Percentiles rank a stretch among this genome's conserved stretches.
phyloP scores from a whole-genome alignment of 2,797 vertebrate genomes.

The Acrossocheilus wenchowensis region DNA sequence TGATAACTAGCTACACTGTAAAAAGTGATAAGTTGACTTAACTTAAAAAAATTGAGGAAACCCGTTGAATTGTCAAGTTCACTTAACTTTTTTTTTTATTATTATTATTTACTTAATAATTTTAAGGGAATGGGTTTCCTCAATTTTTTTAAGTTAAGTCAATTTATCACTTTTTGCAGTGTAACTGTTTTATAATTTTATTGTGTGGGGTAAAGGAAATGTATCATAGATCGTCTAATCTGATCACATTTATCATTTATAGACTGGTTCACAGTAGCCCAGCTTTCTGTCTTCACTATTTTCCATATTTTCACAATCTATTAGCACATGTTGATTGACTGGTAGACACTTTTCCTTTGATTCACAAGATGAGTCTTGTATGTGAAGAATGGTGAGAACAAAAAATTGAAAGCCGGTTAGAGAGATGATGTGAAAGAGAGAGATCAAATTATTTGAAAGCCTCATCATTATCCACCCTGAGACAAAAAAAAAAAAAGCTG shows the following conservation, averaged over 20 bases:
- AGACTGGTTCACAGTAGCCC: neutral
- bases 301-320: neutral
- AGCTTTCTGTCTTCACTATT: neutral
- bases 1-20: too few species aligned
- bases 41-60: too few species aligned
- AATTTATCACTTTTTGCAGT: too few species aligned
- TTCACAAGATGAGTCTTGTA: conserved; percentile 2
- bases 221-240: neutral
- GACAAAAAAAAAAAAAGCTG: neutral
- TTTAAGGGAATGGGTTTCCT: too few species aligned
- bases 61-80: too few species aligned
- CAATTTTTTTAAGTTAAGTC: too few species aligned
- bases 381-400: neutral
- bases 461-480: conserved; percentile 60
- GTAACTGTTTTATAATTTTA: neutral
- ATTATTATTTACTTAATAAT: too few species aligned
- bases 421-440: conserved; percentile 9
- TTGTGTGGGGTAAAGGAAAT: too few species aligned
- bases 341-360: neutral
- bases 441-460: conserved; percentile 64
- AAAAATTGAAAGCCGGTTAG: neutral
- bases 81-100: too few species aligned
- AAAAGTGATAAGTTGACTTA: too few species aligned
- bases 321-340: neutral
- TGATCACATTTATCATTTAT: neutral